Evolutionary conservation across 2,113 vertebrate species (phyloP).

Genomic region (Tretioscincus oriximinensis): DNA sequence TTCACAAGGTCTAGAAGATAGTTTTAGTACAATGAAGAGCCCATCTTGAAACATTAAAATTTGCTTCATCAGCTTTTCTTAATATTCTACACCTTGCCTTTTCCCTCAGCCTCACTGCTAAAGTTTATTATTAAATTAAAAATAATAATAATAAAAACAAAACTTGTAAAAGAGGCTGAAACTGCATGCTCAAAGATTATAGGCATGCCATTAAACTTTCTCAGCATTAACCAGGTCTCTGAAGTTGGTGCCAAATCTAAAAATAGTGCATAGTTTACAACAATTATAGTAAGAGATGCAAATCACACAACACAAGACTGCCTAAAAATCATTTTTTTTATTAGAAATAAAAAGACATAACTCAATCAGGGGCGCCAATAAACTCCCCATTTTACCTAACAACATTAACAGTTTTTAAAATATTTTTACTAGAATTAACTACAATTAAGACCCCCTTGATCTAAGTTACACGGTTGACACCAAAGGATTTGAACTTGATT

Average conservation of each 20-base stretch:
- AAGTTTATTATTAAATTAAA: slow-evolving; percentile 50
- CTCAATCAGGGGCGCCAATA: slow-evolving; percentile 56
- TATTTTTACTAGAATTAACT: slow-evolving; percentile 66
- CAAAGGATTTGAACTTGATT: slow-evolving; percentile 63
- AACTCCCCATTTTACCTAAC: slow-evolving; percentile 56
- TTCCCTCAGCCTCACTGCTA: not conserved
- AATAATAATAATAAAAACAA: slow-evolving; percentile 70
- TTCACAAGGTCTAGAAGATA: not conserved
- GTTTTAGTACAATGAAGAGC: not conserved
- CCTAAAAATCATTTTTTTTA: slow-evolving; percentile 39
- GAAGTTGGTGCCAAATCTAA: slow-evolving; percentile 67
- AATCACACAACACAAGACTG: slow-evolving; percentile 48
- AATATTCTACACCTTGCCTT: slow-evolving; percentile 3
- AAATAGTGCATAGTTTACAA: slow-evolving; percentile 61
- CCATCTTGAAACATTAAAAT: not conserved
- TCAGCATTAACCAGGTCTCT: slow-evolving; percentile 64
- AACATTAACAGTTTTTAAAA: slow-evolving; percentile 66
- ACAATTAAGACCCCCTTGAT: slow-evolving; percentile 73
- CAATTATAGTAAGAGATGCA: slow-evolving; percentile 45
- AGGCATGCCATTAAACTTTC: slow-evolving; percentile 60
- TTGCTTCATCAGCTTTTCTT: not conserved
- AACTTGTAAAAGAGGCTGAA: slow-evolving; percentile 48
- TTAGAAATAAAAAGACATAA: slow-evolving; percentile 42
- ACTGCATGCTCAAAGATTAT: slow-evolving; percentile 72
- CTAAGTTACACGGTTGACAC: slow-evolving; percentile 67